Evolutionary conservation across 1,140 invertebrate species (phyloP).

Genomic region (Tyrophagus putrescentiae): DNA sequence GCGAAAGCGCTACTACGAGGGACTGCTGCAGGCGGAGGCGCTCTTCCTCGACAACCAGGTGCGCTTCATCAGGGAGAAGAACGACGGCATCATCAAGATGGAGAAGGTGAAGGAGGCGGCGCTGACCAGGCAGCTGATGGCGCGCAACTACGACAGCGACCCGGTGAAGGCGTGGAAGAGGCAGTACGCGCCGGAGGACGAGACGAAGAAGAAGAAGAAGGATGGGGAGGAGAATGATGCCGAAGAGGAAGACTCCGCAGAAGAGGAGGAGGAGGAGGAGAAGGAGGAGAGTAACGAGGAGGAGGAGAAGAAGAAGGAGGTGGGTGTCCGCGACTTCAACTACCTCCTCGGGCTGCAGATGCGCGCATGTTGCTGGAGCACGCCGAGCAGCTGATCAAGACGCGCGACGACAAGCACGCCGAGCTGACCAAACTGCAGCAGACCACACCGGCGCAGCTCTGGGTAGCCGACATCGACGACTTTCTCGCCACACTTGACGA

Average conservation of each 20-base stretch:
- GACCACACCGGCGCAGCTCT: conserved; percentile 65
- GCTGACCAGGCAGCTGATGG: conserved; percentile 74
- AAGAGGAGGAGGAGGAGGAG: conserved; percentile 30
- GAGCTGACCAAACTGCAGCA: conserved; percentile 35
- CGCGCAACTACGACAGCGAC: conserved; percentile 77
- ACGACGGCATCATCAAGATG: conserved; percentile 68
- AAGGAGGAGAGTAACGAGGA: too few species aligned
- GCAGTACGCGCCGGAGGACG: conserved; percentile 31
- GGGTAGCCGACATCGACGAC: conserved; percentile 70
- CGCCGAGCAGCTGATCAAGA: conserved; percentile 54
- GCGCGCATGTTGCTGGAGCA: conserved; percentile 80
- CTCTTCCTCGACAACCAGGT: conserved; percentile 82
- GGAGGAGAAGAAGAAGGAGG: too few species aligned
- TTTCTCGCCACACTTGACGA: conserved; percentile 47
- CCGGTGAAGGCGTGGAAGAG: conserved; percentile 87
- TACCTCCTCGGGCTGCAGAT: conserved; percentile 84
- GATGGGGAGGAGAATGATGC: conserved; percentile 31
- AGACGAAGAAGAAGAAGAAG: conserved; percentile 30
- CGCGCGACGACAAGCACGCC: conserved; percentile 38
- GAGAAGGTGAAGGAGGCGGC: conserved; percentile 80
- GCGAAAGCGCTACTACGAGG: conserved; percentile 77
- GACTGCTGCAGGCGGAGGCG: conserved; percentile 75
- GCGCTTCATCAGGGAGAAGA: conserved; percentile 92
- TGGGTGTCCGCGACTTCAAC: conserved; percentile 56
- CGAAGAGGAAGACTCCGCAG: conserved; percentile 14